A percentile compares a stretch with the other conserved stretches of the same genome.
These are phyloP conservation scores for Brachystomella parvula DNA, from an alignment of 1,140 invertebrate genomes.

Conservation along the genomic window DNA sequence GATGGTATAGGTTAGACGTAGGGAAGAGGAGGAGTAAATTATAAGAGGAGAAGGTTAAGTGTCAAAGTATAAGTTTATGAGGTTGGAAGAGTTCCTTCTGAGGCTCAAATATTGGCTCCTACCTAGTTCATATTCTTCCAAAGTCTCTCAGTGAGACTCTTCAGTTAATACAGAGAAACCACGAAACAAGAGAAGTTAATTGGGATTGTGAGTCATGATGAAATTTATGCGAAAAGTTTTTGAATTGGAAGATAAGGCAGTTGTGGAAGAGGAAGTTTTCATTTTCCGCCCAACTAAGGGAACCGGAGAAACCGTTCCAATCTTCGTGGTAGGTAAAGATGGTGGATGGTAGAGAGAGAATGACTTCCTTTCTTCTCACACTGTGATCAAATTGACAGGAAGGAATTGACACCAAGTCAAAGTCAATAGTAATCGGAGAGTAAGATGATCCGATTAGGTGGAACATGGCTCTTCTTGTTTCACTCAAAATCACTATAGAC, in stretches of 20 bases:
- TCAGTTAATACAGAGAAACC: constrained; percentile 21
- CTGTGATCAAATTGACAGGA: too few relatives aligned
- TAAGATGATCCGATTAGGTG: constrained; percentile 31
- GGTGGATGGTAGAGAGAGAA: neutral
- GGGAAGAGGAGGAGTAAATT: neutral
- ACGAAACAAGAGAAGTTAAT: constrained; percentile 37
- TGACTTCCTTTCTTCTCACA: neutral
- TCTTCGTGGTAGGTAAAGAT: constrained; percentile 1
- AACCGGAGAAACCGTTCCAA: neutral
- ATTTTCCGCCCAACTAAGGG: neutral
- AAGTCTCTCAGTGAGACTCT: neutral
- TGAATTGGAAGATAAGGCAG: constrained; percentile 37
- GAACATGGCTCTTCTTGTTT: neutral
- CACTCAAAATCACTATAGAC: neutral
- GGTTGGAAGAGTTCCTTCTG: neutral
- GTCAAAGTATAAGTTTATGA: constrained; percentile 8
- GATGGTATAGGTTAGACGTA: neutral
- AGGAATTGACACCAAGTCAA: constrained; percentile 5
- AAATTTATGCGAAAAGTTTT: constrained; percentile 39
- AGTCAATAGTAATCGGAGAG: constrained; percentile 25
- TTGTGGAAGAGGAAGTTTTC: constrained; percentile 13
- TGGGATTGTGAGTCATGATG: constrained; percentile 28
- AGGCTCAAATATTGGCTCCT: neutral
- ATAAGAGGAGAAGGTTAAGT: constrained; percentile 2
- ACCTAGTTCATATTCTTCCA: constrained; percentile 8